Percentiles rank a stretch among this genome's conserved stretches.
phyloP scores from a whole-genome alignment of 1,140 invertebrate genomes.

The Mamestra configurata region DNA sequence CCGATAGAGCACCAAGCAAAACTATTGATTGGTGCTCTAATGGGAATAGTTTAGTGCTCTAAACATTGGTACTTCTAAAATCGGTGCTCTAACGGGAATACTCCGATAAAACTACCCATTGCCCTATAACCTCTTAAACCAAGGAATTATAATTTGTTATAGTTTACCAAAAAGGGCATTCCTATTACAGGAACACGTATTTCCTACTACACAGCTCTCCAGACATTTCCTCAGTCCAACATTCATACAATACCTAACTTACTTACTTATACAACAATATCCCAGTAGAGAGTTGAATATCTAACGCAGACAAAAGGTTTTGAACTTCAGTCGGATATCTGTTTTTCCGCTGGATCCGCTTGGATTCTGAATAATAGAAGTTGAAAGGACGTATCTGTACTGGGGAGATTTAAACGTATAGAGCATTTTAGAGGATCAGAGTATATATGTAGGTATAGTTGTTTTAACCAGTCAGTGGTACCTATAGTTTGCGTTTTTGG shows the following conservation, averaged over 20 bases:
- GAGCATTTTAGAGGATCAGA: neutral
- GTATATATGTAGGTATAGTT: neutral
- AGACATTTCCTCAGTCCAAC: neutral
- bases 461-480: too few species aligned
- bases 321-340: conserved; percentile 27
- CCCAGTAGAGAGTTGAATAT: conserved; percentile 15
- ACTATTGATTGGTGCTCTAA: too few species aligned
- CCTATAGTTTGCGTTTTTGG: neutral
- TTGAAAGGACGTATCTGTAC: conserved; percentile 13
- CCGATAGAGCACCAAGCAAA: too few species aligned
- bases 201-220: neutral
- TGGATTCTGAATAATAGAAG: conserved; percentile 53
- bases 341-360: conserved; percentile 39
- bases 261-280: conserved; percentile 36
- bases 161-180: too few species aligned
- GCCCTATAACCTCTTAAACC: too few species aligned
- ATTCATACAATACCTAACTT: neutral
- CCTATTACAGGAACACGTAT: too few species aligned
- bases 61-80: too few species aligned
- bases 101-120: too few species aligned
- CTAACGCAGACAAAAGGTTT: conserved; percentile 41
- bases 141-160: too few species aligned
- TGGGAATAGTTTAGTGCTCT: too few species aligned
- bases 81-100: too few species aligned
- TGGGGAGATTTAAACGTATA: neutral